Conservation (phyloP, 2,113 vertebrate genomes). For the Phocoena phocoena region DNA sequence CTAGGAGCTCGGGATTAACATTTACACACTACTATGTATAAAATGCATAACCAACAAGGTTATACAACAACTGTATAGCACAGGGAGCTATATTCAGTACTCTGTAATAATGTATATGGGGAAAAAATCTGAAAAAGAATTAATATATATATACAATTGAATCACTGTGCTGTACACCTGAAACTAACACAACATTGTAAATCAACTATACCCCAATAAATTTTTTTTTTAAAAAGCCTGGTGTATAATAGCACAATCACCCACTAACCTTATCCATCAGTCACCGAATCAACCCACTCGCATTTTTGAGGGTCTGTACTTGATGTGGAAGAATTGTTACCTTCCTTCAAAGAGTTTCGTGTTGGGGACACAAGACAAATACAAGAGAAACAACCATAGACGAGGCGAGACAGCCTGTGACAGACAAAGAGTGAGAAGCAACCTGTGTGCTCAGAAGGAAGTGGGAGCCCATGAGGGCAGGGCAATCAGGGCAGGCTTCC, state of each 20-base stretch:
- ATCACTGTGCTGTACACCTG: too few species aligned
- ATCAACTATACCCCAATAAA: too few species aligned
- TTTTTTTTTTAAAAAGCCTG: neutral
- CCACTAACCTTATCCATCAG: neutral
- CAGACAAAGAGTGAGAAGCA: neutral
- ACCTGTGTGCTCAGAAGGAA: neutral
- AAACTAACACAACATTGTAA: too few species aligned
- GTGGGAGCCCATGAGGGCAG: fast-evolving
- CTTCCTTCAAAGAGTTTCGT: neutral
- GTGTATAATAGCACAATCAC: neutral
- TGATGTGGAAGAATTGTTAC: neutral
- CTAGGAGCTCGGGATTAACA: too few species aligned
- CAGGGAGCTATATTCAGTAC: too few species aligned
- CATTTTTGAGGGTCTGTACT: neutral
- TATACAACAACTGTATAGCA: too few species aligned
- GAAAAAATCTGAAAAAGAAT: too few species aligned
- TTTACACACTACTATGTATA: too few species aligned
- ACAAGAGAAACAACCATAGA: neutral
- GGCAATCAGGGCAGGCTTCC: neutral
- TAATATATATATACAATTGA: too few species aligned
- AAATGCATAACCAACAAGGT: too few species aligned
- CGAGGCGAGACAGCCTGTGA: neutral
- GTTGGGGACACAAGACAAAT: neutral
- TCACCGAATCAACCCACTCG: neutral
- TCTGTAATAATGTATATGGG: too few species aligned